Base-by-base conservation (phyloP, 2,797 vertebrate species). In the Euthynnus affinis region DNA sequence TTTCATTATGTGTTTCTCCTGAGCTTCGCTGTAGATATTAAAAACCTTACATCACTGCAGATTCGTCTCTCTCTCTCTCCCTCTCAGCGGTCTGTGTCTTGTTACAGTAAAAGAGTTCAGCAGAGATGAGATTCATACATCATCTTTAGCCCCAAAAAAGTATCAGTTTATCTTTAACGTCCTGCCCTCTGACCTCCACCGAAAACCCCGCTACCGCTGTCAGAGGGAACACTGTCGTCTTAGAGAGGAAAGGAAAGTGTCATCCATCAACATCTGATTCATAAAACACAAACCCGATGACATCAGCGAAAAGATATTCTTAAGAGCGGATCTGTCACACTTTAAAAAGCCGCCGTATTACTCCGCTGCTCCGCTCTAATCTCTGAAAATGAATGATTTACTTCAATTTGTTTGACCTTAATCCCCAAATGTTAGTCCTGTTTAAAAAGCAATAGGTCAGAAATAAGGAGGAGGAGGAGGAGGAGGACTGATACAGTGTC, bases 231-330 rank as follows among this genome's bases (percentile, higher is more conserved):
- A 5, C 37, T 18, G 55, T 53, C 25, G 8, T 4, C 3, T 15
- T 6, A 5, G n/a, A 65, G 76, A n/a, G 44, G 59, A 44, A 64
- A 49, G 56, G 0, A 8, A 51, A 27, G 17, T 22, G 3, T 10
- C 72, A 20, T 64, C 63, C 70, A 37, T 76, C 67, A 65, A 12
- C 0, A 14, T 69, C 29, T 32, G 3, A 74, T 63, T 74, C 70
- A 44, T 17, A 4, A 56, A 69, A 75, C 52, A 56, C 48, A 57
- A 73, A 57, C 22, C 67, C 66, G 66, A 77, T 63, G 63, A 72
- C 1, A 12, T 62, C 61, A 40, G 8, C 42, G 4, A 27, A 20
- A 20, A 20, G 9, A 20, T 7, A 49, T 49, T 20, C 18, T 49
- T 20, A 44, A 56, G 49, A 63, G 22, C 14, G 20, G 9, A 42